These are phyloP conservation scores for Fregata magnificens DNA, from an alignment of 2,113 vertebrate species.

Conservation along the genomic window DNA sequence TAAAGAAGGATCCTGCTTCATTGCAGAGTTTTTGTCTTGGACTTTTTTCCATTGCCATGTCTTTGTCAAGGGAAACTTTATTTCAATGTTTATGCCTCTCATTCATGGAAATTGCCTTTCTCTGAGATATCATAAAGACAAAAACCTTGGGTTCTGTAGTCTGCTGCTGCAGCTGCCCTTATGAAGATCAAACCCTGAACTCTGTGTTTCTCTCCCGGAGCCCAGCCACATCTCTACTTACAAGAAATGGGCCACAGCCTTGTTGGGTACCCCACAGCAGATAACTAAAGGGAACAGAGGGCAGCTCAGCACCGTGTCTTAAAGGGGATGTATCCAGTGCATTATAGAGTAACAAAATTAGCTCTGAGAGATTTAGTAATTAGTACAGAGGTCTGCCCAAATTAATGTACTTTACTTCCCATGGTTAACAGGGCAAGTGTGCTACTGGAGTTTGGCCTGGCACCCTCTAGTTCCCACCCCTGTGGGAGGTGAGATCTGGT, in stretches of 20 bases:
- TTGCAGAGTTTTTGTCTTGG: neutral
- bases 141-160: neutral
- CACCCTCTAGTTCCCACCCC: fast-evolving
- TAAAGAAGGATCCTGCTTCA: neutral
- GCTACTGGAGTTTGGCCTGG: neutral
- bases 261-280: neutral
- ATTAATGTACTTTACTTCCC: neutral
- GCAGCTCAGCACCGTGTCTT: fast-evolving
- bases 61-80: neutral
- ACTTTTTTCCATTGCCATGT: neutral
- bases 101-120: neutral
- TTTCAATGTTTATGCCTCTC: neutral
- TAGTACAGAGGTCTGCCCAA: neutral
- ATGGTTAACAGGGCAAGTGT: neutral
- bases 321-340: neutral
- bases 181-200: neutral
- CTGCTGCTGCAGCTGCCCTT: neutral
- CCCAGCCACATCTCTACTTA: neutral
- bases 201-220: neutral
- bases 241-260: neutral
- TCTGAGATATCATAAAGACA: neutral
- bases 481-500: fast-evolving
- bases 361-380: neutral
- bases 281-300: neutral
- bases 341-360: neutral